A percentile compares a stretch with the other conserved stretches of the same genome.
Evolutionary conservation across 1,140 invertebrate genomes (phyloP).

Genomic region (Cecropterus lyciades): DNA sequence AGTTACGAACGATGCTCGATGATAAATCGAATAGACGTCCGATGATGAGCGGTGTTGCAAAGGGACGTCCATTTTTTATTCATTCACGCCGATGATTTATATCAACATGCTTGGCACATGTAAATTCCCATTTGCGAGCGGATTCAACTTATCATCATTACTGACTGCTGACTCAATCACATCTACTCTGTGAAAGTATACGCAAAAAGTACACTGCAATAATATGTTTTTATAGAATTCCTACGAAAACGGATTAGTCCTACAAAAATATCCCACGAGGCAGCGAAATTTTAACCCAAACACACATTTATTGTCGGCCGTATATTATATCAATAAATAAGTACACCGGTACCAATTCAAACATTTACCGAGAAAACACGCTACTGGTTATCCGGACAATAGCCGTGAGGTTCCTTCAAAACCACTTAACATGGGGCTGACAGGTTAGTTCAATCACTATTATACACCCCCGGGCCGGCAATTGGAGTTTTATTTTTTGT

Average conservation of each 20-base stretch:
- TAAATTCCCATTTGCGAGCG: slow-evolving; percentile 21
- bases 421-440: slow-evolving; percentile 83
- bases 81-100: slow-evolving; percentile 29
- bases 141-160: slow-evolving; percentile 26
- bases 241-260: slow-evolving; percentile 55
- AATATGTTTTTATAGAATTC: slow-evolving; percentile 37
- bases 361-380: slow-evolving; percentile 80
- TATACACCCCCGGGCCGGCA: slow-evolving; percentile 72
- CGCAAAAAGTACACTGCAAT: slow-evolving; percentile 13
- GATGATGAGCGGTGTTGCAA: slow-evolving; percentile 21
- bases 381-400: slow-evolving; percentile 78
- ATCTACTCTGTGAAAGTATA: neutral
- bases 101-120: slow-evolving; percentile 25
- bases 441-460: slow-evolving; percentile 82
- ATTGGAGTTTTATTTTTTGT: slow-evolving; percentile 76
- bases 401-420: slow-evolving; percentile 71
- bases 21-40: slow-evolving; percentile 31
- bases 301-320: slow-evolving; percentile 58
- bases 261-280: slow-evolving; percentile 61
- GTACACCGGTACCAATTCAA: slow-evolving; percentile 66
- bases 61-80: slow-evolving; percentile 22
- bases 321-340: slow-evolving; percentile 69
- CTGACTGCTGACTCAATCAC: slow-evolving; percentile 32
- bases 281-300: slow-evolving; percentile 63
- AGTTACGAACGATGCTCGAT: slow-evolving; percentile 42